Conservation (phyloP, 2,113 vertebrate species). For the Neofelis nebulosa region DNA sequence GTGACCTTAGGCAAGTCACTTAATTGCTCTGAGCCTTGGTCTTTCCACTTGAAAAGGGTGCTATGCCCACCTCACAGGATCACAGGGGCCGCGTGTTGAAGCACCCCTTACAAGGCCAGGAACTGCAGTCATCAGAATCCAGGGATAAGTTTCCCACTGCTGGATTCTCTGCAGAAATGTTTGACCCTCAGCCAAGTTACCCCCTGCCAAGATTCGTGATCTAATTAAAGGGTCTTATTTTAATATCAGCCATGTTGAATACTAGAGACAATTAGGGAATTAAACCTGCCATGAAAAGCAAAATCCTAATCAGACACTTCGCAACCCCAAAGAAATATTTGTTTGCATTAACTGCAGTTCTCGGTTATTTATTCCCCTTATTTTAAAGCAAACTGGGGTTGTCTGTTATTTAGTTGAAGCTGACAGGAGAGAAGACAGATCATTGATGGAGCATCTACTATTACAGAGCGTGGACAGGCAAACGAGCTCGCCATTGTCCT, state of each 20-base stretch:
- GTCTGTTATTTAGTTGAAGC: not conserved
- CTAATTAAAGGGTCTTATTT: not conserved
- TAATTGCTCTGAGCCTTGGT: not conserved
- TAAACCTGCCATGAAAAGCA: not conserved
- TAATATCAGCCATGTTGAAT: constrained; percentile 1
- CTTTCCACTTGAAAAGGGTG: not conserved
- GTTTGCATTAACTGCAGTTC: not conserved
- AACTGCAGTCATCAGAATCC: not conserved
- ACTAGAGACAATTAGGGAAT: constrained; percentile 1
- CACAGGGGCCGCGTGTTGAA: not conserved
- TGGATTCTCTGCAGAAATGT: not conserved
- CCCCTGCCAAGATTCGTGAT: not conserved
- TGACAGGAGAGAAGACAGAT: not conserved
- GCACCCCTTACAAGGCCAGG: not conserved
- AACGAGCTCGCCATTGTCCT: not conserved
- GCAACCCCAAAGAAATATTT: not conserved
- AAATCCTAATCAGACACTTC: not conserved
- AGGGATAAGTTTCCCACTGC: not conserved
- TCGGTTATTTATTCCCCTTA: not conserved
- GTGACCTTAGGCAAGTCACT: not conserved
- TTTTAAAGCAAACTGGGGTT: not conserved
- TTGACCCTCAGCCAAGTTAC: not conserved
- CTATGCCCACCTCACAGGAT: not conserved
- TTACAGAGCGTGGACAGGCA: not conserved
- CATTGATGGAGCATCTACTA: not conserved